Conservation (phyloP, 2,797 vertebrate genomes). For the Leptoclinus maculatus region DNA sequence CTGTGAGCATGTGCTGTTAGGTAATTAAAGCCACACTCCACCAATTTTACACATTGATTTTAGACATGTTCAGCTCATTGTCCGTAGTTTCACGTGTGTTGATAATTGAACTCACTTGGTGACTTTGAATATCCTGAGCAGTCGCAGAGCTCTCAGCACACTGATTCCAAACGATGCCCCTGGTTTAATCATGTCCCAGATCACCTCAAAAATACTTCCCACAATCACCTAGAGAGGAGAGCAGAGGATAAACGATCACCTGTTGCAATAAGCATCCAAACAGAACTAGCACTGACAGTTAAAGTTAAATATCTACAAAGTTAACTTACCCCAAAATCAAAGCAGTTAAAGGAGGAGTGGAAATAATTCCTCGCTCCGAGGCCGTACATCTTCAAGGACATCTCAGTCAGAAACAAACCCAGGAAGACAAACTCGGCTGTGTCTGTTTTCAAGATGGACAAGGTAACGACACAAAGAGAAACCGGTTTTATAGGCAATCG, state of each 20-base stretch:
- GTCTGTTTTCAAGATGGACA: constrained; percentile 53
- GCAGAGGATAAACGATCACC: neutral
- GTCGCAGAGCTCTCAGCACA: constrained; percentile 91
- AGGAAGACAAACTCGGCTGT: constrained; percentile 95
- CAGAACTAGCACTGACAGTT: neutral
- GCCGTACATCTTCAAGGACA: constrained; percentile 98
- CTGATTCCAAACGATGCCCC: constrained; percentile 98
- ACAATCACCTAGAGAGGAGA: constrained; percentile 90
- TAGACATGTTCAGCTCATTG: neutral
- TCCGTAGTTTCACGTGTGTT: neutral
- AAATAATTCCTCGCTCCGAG: constrained; percentile 96
- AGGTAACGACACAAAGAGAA: neutral
- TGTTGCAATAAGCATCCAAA: neutral
- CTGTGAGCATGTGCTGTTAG: neutral
- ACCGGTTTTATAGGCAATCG: neutral
- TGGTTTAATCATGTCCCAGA: constrained; percentile 95
- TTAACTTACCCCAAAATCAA: constrained; percentile 95
- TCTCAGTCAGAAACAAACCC: constrained; percentile 96
- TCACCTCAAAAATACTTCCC: constrained; percentile 97
- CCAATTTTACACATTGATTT: neutral
- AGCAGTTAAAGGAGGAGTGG: constrained; percentile 99
- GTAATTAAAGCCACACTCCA: neutral
- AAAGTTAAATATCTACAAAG: neutral
- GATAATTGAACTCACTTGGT: constrained; percentile 89
- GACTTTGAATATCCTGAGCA: constrained; percentile 98